Conservation (phyloP, 2,888 invertebrate species). For the Ectemnius lituratus region DNA sequence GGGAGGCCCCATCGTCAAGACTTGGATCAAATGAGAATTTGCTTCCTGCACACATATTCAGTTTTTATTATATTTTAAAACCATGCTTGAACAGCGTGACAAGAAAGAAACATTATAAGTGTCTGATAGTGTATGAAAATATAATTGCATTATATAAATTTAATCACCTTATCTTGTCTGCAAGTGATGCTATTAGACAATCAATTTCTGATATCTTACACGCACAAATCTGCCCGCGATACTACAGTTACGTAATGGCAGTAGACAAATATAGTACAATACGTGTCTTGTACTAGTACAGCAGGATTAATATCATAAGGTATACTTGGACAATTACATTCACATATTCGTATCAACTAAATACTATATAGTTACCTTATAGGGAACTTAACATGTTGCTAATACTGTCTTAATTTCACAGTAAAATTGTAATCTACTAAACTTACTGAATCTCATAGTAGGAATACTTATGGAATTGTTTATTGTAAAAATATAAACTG, state of each 20-base stretch:
- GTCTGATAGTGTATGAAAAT: neutral
- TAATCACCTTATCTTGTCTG: neutral
- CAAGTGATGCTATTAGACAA: too few relatives aligned
- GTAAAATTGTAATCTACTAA: constrained; percentile 43
- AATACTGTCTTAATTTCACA: constrained; percentile 26
- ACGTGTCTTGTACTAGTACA: too few relatives aligned
- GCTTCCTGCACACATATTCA: constrained; percentile 77
- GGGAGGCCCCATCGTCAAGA: constrained; percentile 85
- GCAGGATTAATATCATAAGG: too few relatives aligned
- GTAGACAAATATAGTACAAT: too few relatives aligned
- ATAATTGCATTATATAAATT: neutral
- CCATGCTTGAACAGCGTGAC: constrained; percentile 4
- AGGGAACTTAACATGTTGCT: constrained; percentile 19
- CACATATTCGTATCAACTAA: too few relatives aligned
- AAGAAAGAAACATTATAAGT: too few relatives aligned
- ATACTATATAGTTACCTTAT: too few relatives aligned
- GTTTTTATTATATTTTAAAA: constrained; percentile 44
- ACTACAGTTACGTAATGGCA: too few relatives aligned
- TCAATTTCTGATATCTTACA: too few relatives aligned
- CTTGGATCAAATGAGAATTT: constrained; percentile 83
- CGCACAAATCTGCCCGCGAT: too few relatives aligned
- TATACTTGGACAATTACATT: too few relatives aligned
- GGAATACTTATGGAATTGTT: constrained; percentile 25
- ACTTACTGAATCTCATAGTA: constrained; percentile 28
- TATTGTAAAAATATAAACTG: constrained; percentile 15